Base-by-base conservation (phyloP, 1,140 invertebrate genomes). In the Belonocnema kinseyi region DNA sequence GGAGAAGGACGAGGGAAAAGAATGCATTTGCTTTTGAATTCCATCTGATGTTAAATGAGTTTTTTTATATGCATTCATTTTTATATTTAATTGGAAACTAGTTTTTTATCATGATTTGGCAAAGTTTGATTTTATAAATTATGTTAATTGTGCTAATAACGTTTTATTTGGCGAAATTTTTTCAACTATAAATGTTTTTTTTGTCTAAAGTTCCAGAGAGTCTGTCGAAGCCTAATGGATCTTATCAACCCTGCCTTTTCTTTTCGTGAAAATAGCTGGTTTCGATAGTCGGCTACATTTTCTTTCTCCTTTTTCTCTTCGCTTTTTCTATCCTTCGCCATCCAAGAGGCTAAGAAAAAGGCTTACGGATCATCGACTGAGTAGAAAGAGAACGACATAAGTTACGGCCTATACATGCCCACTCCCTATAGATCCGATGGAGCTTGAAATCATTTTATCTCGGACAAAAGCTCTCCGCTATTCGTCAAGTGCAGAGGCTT, bases 371-470 rank as follows among this genome's bases (percentile, higher is more conserved):
- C 50, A 74, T 71, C 53, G 76, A 77, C 73, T 66, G 51, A 76
- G 74, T 66, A 58, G 52, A 61, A 56, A 71, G 56, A 78, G 71
- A 76, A 50, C 51, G 72, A 72, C 75, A 79, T 72, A 80, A 78
- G 74, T 80, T 80, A 76, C 76, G 74, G 74, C 54, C 77, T 75
- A 81, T 81, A 79, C 74, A 74, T 77, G 72, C 51, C 51, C 26
- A 76, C 78, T 79, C 73, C 73, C 77, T 76, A 76, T 40, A 33
- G 26, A 76, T 75, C 77, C 79, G 66, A 78, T 82, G 76, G 76
- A 84, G 83, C 83, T 79, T 84, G 79, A 84, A 84, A 84, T 84
- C 83, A 82, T 77, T 84, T 84, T 79, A 80, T 82, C 79, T 79
- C 75, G 76, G 76, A 80, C 77, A 79, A 79, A 82, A 80, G 77